Evolutionary conservation across 1,140 invertebrate genomes (phyloP).

Genomic region (Papilio glaucus): DNA sequence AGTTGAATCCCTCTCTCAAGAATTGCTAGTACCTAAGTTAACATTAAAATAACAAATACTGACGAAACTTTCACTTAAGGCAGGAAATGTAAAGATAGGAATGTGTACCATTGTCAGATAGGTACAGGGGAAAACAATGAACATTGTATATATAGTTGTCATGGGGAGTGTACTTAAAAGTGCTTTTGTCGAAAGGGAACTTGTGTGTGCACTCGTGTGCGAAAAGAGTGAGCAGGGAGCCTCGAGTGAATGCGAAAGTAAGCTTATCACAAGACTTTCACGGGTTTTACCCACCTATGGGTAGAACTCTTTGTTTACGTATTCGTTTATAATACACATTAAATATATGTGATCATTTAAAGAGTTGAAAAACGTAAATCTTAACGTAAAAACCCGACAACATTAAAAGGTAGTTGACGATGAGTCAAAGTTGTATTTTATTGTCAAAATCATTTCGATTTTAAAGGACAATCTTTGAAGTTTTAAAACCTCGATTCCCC

Average conservation of each 20-base stretch:
- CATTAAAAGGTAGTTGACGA: no score
- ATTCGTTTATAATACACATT: no score
- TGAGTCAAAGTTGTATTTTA: no score
- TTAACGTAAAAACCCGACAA: no score
- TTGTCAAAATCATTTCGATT: no score
- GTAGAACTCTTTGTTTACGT: no score
- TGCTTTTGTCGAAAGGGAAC: slow-evolving; percentile 2
- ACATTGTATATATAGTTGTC: slow-evolving; percentile 6
- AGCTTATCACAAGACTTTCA: not conserved
- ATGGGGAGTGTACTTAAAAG: slow-evolving; percentile 22
- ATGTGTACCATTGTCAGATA: not conserved
- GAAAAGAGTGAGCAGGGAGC: not conserved
- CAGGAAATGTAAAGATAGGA: not conserved
- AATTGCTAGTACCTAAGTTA: not conserved
- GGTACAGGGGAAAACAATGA: slow-evolving; percentile 14
- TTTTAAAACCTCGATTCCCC: no score
- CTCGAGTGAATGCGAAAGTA: not conserved
- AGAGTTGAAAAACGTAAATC: no score
- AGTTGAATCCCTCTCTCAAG: not conserved
- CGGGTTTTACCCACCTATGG: no score
- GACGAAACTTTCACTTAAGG: slow-evolving; percentile 1
- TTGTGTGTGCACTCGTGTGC: slow-evolving; percentile 2
- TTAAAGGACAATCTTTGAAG: no score
- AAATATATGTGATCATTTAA: no score
- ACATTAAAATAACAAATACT: not conserved